Percentiles rank a stretch among this genome's conserved stretches.
These are phyloP conservation scores for Catostomus latipinnis DNA, from an alignment of 2,797 vertebrate genomes.

Conservation along the genomic window DNA sequence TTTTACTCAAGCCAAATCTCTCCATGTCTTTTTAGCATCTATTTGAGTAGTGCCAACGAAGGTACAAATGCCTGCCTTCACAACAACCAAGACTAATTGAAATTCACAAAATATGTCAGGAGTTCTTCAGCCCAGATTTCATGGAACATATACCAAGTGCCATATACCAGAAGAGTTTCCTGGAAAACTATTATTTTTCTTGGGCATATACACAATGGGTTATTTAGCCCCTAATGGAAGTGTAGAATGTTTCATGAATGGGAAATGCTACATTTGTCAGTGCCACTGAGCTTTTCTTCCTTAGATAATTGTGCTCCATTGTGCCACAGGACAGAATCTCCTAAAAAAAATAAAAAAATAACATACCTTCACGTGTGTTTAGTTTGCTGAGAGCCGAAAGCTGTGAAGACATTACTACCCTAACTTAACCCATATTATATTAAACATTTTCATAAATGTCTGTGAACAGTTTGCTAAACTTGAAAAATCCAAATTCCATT, in stretches of 20 bases:
- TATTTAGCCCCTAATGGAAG: slow-evolving; percentile 78
- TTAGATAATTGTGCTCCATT: slow-evolving; percentile 76
- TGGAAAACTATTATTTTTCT: slow-evolving; percentile 52
- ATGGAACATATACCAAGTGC: slow-evolving; percentile 72
- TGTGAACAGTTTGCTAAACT: too few species aligned
- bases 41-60: slow-evolving; percentile 52
- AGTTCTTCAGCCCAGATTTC: slow-evolving; percentile 73
- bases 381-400: slow-evolving; percentile 9
- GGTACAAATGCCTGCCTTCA: slow-evolving; percentile 60
- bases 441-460: too few species aligned
- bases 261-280: slow-evolving; percentile 83
- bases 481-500: too few species aligned
- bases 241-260: slow-evolving; percentile 76
- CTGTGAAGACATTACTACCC: not conserved
- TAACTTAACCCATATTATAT: too few species aligned
- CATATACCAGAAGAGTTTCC: slow-evolving; percentile 53
- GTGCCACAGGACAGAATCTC: slow-evolving; percentile 74
- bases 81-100: slow-evolving; percentile 63
- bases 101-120: slow-evolving; percentile 65
- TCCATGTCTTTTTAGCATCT: slow-evolving; percentile 21
- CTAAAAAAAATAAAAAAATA: slow-evolving; percentile 56
- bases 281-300: slow-evolving; percentile 76
- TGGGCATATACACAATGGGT: slow-evolving; percentile 75
- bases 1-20: slow-evolving; percentile 12
- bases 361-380: slow-evolving; percentile 52